Evolutionary conservation across 2,888 invertebrate genomes (phyloP), one percentile per base, ranked within the genome.

Genomic region (Hydropsyche betteni): DNA sequence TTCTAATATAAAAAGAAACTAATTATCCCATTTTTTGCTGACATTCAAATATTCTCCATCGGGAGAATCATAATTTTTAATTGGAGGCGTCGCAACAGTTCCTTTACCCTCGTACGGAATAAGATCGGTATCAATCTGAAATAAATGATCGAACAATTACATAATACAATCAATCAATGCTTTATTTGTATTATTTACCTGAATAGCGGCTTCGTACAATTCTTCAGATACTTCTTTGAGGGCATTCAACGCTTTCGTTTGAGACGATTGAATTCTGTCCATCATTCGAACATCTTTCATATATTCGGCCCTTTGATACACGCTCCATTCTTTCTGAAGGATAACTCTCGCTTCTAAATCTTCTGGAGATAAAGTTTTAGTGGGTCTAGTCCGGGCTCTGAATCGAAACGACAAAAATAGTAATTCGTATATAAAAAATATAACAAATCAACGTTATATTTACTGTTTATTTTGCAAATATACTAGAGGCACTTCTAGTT

Each of bases 1-100:
- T 44, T 8, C 10, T 44, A 44, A 8, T 10, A 44, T 44, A 1
- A 44, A 44, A 44, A 44, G 44, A 58, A 58, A 58, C 8, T 64
- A 79, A 80, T 88, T 89, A 77, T 91, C 89, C 93, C 94, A 95
- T 82, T 93, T 93, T 83, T 90, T 93, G 0, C 95, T 91, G 44
- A 93, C 86, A 83, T 97, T 93, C 33, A 90, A 83, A 82, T 96
- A 98, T 81, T 97, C 96, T 53, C 99, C 99, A 85, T 99, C 98
- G 0, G 95, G 94, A 68, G 91, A 89, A 0, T 90, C 88, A 83
- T 96, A 98, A 78, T 91, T 88, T 81, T 91, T 88, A 76, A 96
- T 93, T 0, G 96, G 91, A 3, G 97, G 96, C 0, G 97, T 97
- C 38, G 91, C 87, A 0, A 92, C 90, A 0, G 98, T 95, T 0